Evolutionary conservation across 2,113 vertebrate genomes (phyloP).

Genomic region (Pelobates fuscus): DNA sequence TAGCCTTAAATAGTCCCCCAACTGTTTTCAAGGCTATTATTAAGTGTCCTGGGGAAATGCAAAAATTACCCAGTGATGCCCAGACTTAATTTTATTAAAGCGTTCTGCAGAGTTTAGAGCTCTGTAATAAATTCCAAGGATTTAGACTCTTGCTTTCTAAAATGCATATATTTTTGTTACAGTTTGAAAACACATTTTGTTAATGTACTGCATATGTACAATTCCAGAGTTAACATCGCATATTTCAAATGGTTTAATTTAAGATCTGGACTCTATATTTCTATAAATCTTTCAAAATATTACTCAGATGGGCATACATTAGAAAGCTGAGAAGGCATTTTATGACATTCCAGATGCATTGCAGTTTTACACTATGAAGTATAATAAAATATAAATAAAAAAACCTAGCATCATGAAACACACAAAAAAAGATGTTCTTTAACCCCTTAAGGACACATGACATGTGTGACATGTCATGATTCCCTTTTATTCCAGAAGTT

Average conservation of each 20-base stretch:
- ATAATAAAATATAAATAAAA: slow-evolving; percentile 59
- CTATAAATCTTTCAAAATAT: background rate
- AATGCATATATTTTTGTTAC: slow-evolving; percentile 26
- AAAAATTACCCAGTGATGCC: slow-evolving; percentile 75
- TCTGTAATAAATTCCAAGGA: slow-evolving; percentile 47
- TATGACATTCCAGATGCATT: background rate
- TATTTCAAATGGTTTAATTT: slow-evolving; percentile 44
- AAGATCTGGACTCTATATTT: slow-evolving; percentile 42
- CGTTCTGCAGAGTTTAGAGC: slow-evolving; percentile 61
- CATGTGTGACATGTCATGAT: too few species aligned
- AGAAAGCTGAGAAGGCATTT: background rate
- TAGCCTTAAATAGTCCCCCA: slow-evolving; percentile 77
- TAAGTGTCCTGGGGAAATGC: slow-evolving; percentile 76
- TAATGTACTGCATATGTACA: slow-evolving; percentile 31
- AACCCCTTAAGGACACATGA: too few species aligned
- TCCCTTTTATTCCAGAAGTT: too few species aligned
- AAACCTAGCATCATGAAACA: slow-evolving; percentile 63
- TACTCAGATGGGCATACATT: background rate
- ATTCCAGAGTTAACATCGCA: slow-evolving; percentile 14
- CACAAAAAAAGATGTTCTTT: slow-evolving; percentile 68
- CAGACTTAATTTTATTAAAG: slow-evolving; percentile 74
- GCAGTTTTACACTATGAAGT: background rate
- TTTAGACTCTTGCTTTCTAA: slow-evolving; percentile 48
- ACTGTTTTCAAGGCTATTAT: slow-evolving; percentile 81
- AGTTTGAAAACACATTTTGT: slow-evolving; percentile 25